phyloP scores from a whole-genome alignment of 2,113 vertebrate genomes.

The Sus scrofa region DNA sequence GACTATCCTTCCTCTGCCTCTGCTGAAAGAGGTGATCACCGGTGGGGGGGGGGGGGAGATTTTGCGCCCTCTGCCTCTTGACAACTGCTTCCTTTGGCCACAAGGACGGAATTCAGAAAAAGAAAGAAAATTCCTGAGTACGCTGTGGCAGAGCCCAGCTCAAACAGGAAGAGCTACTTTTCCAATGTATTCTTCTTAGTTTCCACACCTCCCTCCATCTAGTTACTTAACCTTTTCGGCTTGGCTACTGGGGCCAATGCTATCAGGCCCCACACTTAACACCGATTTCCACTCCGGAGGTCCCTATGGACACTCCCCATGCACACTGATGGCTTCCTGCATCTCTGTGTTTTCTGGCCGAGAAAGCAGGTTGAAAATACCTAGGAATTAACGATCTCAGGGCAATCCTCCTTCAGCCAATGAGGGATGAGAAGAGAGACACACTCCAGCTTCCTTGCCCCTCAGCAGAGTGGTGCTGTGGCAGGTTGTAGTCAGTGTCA shows the following conservation, averaged over 20 bases:
- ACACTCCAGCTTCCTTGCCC: background rate
- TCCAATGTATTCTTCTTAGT: background rate
- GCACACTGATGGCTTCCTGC: background rate
- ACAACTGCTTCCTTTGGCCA: background rate
- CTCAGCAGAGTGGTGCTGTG: background rate
- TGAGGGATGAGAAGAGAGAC: background rate
- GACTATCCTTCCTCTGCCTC: background rate
- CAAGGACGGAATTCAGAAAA: background rate
- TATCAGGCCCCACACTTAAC: background rate
- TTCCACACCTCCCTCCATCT: background rate
- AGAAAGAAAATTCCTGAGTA: conserved; percentile 10
- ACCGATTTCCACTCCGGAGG: background rate
- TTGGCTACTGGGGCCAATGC: background rate
- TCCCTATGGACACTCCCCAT: background rate
- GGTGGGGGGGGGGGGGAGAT: no score
- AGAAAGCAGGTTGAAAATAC: background rate
- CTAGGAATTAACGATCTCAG: background rate
- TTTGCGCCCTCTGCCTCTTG: background rate
- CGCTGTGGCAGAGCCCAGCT: background rate
- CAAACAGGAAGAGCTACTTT: background rate
- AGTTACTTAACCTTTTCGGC: background rate
- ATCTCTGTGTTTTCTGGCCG: conserved; percentile 12
- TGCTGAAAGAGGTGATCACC: background rate
- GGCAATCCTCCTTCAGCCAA: background rate
- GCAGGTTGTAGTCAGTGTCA: background rate